Conservation (phyloP, 2,113 vertebrate genomes). For the Corydoras sp. region DNA sequence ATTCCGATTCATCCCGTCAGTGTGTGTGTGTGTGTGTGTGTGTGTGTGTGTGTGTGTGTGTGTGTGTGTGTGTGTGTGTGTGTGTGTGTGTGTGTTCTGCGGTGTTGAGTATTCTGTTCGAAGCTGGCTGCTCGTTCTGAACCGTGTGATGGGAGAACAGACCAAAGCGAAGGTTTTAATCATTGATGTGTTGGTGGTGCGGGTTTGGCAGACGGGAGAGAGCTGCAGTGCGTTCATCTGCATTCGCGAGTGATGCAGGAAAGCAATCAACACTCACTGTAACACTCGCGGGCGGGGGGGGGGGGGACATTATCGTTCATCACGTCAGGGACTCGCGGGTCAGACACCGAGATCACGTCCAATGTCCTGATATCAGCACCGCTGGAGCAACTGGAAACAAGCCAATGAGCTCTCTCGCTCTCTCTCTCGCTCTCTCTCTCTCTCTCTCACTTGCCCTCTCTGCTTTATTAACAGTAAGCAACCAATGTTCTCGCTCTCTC, state of each 20-base stretch:
- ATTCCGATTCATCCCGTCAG: too few species aligned
- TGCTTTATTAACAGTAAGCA: too few species aligned
- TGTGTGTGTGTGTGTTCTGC: slow-evolving; percentile 1
- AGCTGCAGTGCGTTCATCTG: slow-evolving; percentile 14
- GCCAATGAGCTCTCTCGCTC: too few species aligned
- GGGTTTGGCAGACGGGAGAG: background rate
- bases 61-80: background rate
- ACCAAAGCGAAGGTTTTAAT: too few species aligned
- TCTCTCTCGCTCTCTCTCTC: too few species aligned
- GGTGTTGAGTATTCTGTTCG: too few species aligned
- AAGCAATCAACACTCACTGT: slow-evolving; percentile 21
- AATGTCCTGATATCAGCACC: background rate
- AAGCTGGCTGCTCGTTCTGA: too few species aligned
- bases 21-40: background rate
- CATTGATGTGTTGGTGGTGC: too few species aligned
- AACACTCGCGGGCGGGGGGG: slow-evolving; percentile 4
- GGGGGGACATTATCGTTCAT: background rate
- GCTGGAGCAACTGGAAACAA: too few species aligned
- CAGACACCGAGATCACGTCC: background rate
- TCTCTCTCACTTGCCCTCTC: too few species aligned
- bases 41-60: slow-evolving; percentile 12
- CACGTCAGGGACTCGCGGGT: background rate
- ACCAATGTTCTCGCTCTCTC: too few species aligned
- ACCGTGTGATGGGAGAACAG: too few species aligned
- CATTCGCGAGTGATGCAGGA: slow-evolving; percentile 2